phyloP scores from a whole-genome alignment of 2,113 vertebrate genomes.

The Ciconia boyciana region DNA sequence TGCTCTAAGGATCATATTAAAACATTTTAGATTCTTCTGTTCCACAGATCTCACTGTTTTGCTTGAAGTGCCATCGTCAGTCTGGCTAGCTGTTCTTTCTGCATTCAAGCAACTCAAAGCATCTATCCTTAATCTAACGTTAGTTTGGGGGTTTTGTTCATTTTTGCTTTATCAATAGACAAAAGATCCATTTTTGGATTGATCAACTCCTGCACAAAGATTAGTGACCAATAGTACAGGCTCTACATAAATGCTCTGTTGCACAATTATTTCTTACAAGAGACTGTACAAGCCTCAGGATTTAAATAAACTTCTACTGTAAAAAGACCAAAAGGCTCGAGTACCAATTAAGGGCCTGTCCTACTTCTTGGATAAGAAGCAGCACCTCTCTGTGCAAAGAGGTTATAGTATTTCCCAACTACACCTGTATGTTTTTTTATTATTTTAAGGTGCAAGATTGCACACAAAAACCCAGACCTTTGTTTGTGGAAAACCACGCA shows the following conservation, averaged over 20 bases:
- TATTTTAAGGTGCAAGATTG: not conserved
- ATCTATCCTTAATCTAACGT: not conserved
- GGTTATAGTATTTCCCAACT: not conserved
- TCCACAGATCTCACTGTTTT: not conserved
- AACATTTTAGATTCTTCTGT: not conserved
- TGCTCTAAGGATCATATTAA: not conserved
- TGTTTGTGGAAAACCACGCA: not conserved
- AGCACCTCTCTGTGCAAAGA: not conserved
- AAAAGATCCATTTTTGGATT: not conserved
- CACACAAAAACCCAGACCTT: not conserved
- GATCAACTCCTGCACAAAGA: not conserved
- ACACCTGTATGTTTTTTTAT: not conserved
- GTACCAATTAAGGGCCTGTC: not conserved
- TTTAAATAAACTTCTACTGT: not conserved
- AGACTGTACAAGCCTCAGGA: not conserved
- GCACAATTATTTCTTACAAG: not conserved
- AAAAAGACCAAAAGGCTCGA: not conserved
- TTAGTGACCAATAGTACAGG: not conserved
- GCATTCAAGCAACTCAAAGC: not conserved
- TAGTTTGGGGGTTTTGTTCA: not conserved
- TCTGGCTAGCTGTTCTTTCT: not conserved
- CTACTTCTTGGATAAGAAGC: not conserved
- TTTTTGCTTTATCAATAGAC: not conserved
- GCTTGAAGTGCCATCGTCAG: not conserved
- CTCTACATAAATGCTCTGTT: not conserved